phyloP scores from a whole-genome alignment of 2,113 vertebrate species.

The Maylandia zebra region DNA sequence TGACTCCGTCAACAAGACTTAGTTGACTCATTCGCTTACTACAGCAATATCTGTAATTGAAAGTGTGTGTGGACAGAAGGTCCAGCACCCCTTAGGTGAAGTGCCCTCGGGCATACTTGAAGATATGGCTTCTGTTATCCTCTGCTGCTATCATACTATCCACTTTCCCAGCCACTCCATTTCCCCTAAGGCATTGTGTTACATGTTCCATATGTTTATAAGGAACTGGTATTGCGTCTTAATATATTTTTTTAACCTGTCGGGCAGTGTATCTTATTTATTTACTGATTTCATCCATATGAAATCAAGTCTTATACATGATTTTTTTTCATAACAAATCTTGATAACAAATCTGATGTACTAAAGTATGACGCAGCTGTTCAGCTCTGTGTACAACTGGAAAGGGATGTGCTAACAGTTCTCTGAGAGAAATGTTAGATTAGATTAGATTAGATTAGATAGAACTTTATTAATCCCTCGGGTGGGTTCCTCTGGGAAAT shows the following conservation, averaged over 20 bases:
- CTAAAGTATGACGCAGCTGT: background rate
- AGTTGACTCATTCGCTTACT: slow-evolving; percentile 22
- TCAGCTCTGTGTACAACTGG: background rate
- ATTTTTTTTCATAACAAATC: background rate
- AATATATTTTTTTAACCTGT: background rate
- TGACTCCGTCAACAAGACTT: slow-evolving; percentile 17
- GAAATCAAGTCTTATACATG: background rate
- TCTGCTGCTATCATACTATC: background rate
- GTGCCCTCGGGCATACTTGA: background rate
- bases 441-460: no score
- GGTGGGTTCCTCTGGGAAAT: no score
- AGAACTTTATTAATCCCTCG: no score
- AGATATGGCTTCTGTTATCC: background rate
- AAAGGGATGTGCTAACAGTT: background rate
- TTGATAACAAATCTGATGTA: background rate
- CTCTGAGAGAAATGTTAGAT: background rate
- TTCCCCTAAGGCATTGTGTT: background rate
- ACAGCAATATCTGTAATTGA: slow-evolving; percentile 47
- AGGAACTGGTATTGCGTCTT: background rate
- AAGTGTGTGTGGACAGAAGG: background rate
- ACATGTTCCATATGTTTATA: background rate
- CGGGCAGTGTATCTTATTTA: background rate
- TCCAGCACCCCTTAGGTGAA: background rate
- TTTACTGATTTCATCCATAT: background rate
- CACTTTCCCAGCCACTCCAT: background rate